Conservation (phyloP, 2,113 vertebrate genomes). For the Sisor rabdophorus region DNA sequence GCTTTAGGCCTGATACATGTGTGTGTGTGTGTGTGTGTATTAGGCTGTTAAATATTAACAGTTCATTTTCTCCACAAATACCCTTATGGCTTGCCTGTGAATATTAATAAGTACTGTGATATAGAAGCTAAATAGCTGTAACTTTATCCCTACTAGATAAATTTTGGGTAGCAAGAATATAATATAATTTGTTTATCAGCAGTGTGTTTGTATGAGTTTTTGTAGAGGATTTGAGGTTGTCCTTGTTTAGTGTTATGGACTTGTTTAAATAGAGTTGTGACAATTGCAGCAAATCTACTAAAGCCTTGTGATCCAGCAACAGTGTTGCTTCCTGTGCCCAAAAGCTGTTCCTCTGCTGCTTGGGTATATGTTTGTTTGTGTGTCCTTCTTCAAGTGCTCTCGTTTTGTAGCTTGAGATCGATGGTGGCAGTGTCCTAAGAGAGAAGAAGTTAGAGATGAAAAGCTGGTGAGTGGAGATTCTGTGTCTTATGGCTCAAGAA, state of each 20-base stretch:
- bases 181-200: slow-evolving; percentile 25
- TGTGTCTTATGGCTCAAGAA: no score
- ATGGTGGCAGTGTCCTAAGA: not conserved
- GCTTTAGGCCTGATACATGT: not conserved
- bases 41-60: not conserved
- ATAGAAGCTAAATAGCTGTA: not conserved
- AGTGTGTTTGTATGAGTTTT: slow-evolving; percentile 28
- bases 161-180: not conserved
- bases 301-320: slow-evolving; percentile 36
- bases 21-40: no score
- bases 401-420: slow-evolving; percentile 7
- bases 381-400: not conserved
- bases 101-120: not conserved
- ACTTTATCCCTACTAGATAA: not conserved
- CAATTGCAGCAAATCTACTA: slow-evolving; percentile 41
- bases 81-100: not conserved
- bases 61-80: not conserved
- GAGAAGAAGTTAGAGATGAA: slow-evolving; percentile 1
- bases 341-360: slow-evolving; percentile 30
- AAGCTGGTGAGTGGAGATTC: slow-evolving; percentile 6
- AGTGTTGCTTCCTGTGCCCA: slow-evolving; percentile 35
- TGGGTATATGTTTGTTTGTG: slow-evolving; percentile 2
- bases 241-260: slow-evolving; percentile 9
- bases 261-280: slow-evolving; percentile 39
- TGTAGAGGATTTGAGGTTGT: slow-evolving; percentile 25